Base-by-base conservation (phyloP, 2,113 vertebrate genomes). In the Coptodon rendalli region DNA sequence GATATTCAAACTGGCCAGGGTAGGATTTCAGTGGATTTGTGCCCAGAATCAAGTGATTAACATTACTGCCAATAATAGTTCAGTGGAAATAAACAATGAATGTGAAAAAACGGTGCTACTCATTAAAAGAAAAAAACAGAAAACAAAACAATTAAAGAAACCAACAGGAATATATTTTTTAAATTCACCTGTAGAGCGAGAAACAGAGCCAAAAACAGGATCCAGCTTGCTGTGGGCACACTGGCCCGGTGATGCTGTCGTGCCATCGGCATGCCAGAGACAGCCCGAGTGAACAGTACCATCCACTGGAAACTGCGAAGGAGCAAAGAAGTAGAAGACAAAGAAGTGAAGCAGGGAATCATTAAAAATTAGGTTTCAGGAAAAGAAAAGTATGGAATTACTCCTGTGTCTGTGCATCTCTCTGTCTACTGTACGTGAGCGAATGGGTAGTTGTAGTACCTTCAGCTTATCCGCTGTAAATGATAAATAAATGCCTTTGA, bases 101-200 rank as follows among this genome's bases (percentile, higher is more conserved):
- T 54, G 54, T 38, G n/a, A 71, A 89, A 79, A 29, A 81, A 63
- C 80, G 22, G 16, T 6, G 54, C 31, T 14, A 43, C 8, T 36
- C 17, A 19, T 48, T 29, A 78, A 50, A 31, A 50, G 16, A 31
- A 78, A 31, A 11, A 11, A 68, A 9, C 0, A 17, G 13, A 27
- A 73, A 27, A 76, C 3, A 11, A 24, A 68, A 22, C 6, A 68
- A 38, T 38, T 38, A 68, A 38, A 68, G 14, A 76, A 76, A 29
- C 40, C 24, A 76, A 27, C 9, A 5, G 9, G 17, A 9, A 22
- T 22, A 36, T 38, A 57, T 22, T 76, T 71, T 43, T 43, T 3
- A 31, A 31, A 88, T 79, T 89, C 94, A 96, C 95, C 95, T 95
- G 95, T 22, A 95, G 87, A 87, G 84, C 82, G 29, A 95, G 68